Percentiles rank a stretch among this genome's conserved stretches.
Conservation (phyloP, 2,888 invertebrate species). For the Andricus quercusramuli region DNA sequence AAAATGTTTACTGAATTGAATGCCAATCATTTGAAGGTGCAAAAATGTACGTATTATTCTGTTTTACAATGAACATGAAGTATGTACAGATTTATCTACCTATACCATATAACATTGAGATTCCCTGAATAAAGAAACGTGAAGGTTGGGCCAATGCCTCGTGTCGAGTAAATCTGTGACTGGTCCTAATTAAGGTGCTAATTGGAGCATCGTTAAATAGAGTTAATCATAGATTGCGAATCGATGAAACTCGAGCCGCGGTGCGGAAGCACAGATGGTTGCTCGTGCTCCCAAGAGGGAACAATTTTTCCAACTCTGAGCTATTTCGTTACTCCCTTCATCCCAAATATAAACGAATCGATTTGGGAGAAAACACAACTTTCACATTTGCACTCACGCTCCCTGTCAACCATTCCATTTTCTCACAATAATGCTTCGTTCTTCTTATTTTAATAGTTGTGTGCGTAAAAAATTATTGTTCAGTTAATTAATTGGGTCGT, state of each 20-base stretch:
- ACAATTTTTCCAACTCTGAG: constrained; percentile 30
- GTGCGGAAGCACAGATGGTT: neutral
- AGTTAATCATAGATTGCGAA: constrained; percentile 40
- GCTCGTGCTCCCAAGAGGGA: constrained; percentile 1
- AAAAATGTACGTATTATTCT: too few relatives aligned
- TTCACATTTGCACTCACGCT: neutral
- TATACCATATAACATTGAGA: neutral
- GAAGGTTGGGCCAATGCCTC: neutral
- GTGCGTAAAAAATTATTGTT: too few relatives aligned
- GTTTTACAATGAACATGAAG: too few relatives aligned
- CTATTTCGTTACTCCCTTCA: constrained; percentile 4
- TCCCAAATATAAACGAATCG: neutral
- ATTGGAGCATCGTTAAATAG: constrained; percentile 50
- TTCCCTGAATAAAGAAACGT: neutral
- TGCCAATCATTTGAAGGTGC: too few relatives aligned
- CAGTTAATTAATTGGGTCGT: too few relatives aligned
- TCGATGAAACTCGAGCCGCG: constrained; percentile 12
- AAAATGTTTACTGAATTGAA: too few relatives aligned
- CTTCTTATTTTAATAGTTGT: too few relatives aligned
- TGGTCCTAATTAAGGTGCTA: constrained; percentile 49
- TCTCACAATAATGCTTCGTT: too few relatives aligned
- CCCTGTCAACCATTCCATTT: too few relatives aligned
- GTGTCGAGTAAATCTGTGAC: neutral
- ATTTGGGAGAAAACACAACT: constrained; percentile 4
- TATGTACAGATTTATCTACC: neutral